Percentiles rank a stretch among this genome's conserved stretches.
These are phyloP conservation scores for Myiothlypis chrysogaster DNA, from an alignment of 2,797 vertebrate species.

Conservation along the genomic window DNA sequence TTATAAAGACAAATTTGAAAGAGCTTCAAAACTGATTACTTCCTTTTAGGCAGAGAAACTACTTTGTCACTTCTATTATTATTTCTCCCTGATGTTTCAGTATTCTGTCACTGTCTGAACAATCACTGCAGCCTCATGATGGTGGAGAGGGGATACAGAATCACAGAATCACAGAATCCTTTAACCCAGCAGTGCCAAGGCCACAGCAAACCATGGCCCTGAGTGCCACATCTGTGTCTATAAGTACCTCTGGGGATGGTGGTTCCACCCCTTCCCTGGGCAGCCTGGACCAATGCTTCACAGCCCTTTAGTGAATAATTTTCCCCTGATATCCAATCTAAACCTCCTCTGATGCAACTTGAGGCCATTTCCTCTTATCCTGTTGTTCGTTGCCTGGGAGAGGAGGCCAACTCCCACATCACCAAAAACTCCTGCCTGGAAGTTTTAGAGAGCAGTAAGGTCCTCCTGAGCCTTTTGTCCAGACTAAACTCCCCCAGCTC, in stretches of 20 bases:
- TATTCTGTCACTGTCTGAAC: background rate
- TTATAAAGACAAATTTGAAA: background rate
- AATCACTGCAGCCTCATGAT: background rate
- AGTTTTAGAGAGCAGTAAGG: background rate
- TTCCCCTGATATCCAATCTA: background rate
- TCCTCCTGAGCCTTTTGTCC: background rate
- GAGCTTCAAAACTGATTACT: constrained; percentile 1
- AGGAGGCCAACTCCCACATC: background rate
- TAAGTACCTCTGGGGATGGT: background rate
- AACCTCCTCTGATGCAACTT: background rate
- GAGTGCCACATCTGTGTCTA: background rate
- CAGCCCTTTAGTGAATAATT: background rate
- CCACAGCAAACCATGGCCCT: background rate
- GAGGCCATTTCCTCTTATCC: background rate
- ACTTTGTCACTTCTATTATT: background rate
- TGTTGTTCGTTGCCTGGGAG: background rate
- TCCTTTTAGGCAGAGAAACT: background rate
- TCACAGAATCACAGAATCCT: background rate
- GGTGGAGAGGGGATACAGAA: background rate
- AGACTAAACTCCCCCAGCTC: background rate
- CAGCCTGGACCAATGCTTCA: background rate
- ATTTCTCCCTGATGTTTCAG: background rate
- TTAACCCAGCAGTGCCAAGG: background rate
- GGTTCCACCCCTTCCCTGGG: background rate
- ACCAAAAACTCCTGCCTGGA: background rate